These are phyloP conservation scores for Helicoverpa armigera DNA, from an alignment of 1,140 invertebrate genomes.

Conservation along the genomic window DNA sequence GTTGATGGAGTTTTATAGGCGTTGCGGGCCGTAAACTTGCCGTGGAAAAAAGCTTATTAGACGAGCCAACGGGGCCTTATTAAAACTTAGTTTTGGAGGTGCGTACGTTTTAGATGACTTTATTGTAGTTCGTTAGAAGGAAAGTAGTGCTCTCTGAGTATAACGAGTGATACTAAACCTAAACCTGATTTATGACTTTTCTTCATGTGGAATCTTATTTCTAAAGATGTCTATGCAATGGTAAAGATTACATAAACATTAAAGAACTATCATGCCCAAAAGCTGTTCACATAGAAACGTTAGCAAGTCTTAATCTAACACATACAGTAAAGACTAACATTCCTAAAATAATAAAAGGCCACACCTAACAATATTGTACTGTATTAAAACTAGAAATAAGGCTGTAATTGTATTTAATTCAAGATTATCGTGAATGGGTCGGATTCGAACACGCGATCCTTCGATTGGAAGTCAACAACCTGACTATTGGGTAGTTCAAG, in stretches of 20 bases:
- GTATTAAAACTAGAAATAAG: neutral
- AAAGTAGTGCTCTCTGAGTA: slow-evolving; percentile 17
- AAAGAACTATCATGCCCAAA: too few relatives aligned
- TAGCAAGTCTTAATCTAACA: too few relatives aligned
- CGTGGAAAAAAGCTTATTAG: slow-evolving; percentile 73
- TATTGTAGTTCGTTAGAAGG: slow-evolving; percentile 20
- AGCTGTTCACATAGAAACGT: too few relatives aligned
- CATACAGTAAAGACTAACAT: too few relatives aligned
- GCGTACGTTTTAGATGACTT: slow-evolving; percentile 27
- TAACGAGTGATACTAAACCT: neutral
- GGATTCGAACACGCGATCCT: neutral
- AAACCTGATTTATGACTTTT: too few relatives aligned
- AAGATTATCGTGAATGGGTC: neutral
- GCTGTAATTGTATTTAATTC: neutral
- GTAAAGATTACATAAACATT: too few relatives aligned
- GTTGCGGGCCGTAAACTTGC: slow-evolving; percentile 69
- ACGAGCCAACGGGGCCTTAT: slow-evolving; percentile 58
- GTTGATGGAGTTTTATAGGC: slow-evolving; percentile 75
- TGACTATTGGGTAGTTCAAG: neutral
- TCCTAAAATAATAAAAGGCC: too few relatives aligned
- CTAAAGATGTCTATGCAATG: too few relatives aligned
- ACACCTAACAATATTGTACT: too few relatives aligned
- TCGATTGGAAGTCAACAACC: neutral
- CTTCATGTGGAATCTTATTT: too few relatives aligned
- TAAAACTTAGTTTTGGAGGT: slow-evolving; percentile 61